Evolutionary conservation across 2,797 vertebrate species (phyloP).

Genomic region (Peromyscus aztecus): DNA sequence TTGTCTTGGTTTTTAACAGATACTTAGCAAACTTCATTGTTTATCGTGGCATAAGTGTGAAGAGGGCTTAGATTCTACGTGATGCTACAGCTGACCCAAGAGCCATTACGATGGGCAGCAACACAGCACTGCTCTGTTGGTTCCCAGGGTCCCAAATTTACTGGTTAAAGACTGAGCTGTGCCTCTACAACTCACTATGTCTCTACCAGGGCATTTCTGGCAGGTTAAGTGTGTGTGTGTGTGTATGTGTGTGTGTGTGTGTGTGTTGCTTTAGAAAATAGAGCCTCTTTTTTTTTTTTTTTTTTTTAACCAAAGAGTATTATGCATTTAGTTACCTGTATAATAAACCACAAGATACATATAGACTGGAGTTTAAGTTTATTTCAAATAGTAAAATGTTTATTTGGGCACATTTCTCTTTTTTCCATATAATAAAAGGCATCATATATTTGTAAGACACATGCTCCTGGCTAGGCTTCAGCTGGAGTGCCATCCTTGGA

Average conservation of each 20-base stretch:
- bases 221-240: not conserved
- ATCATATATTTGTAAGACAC: not conserved
- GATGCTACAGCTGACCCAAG: not conserved
- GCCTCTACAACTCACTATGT: not conserved
- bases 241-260: not conserved
- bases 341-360: not conserved
- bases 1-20: not conserved
- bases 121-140: not conserved
- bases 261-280: slow-evolving; percentile 4
- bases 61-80: not conserved
- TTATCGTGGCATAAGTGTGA: not conserved
- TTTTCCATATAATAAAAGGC: not conserved
- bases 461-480: not conserved
- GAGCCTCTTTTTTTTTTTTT: not conserved
- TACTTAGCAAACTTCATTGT: not conserved
- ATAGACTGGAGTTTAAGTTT: slow-evolving; percentile 42
- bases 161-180: not conserved
- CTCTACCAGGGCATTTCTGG: slow-evolving; percentile 3
- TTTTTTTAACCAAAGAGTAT: not conserved
- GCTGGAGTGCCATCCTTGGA: not conserved
- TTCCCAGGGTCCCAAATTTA: not conserved
- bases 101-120: not conserved
- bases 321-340: not conserved
- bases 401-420: slow-evolving; percentile 43
- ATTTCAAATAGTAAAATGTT: slow-evolving; percentile 60